Evolutionary conservation across 2,888 invertebrate genomes (phyloP), one percentile per base, ranked within the genome.

Genomic region (Notodonta ziczac): DNA sequence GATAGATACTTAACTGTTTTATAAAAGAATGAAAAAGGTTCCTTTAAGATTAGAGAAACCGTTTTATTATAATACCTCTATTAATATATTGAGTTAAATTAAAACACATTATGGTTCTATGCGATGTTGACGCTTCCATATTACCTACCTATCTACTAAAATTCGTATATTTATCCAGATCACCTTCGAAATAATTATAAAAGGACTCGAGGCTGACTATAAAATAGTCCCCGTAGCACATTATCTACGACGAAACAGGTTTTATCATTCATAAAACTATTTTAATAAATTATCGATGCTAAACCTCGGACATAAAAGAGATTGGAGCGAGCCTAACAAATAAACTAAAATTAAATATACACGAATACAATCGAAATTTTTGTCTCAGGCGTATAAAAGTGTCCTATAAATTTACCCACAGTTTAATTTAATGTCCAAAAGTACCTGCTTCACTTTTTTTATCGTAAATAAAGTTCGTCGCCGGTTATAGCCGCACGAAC

Each of bases 281-380:
- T 90, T 90, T 90, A 90, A 91, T 90, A 90, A 89, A 88, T 86
- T 86, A 88, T 89, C 86, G 85, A 89, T 87, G 88, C 90, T 90
- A 90, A 91, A 90, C 89, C 87, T 81, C 80, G 72, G 76, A 81
- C 86, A 86, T 92, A 91, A 91, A 93, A 89, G 87, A 90, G 88
- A 89, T 89, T 89, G 89, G 89, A 88, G 81, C 81, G 84, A 82
- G 83, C 82, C 89, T 91, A 91, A 91, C 91, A 93, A 92, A 93
- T 91, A 93, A 91, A 93, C 89, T 87, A 91, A 93, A 91, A 93
- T 93, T 93, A 93, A 93, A 93, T 93, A 93, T 92, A 93, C 92
- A 93, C 88, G 90, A 87, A 85, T 81, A 93, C 93, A 93, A 93
- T 92, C 91, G 90, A 91, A 92, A 93, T 92, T 93, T 93, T 93